Conservation (phyloP, 2,888 invertebrate genomes). For the Dynastes grantii region DNA sequence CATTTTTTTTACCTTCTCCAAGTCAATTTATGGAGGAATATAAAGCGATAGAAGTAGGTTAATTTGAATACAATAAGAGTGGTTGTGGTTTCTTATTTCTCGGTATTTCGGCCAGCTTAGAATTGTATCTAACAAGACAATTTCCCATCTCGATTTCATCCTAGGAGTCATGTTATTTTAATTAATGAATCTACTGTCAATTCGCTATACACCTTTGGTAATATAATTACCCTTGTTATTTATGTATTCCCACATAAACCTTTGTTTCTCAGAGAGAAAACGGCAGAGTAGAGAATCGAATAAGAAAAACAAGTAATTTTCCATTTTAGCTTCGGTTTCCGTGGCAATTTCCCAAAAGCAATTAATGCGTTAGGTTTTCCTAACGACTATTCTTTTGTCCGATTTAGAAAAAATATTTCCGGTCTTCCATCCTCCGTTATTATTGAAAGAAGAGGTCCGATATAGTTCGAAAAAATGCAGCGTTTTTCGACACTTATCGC, state of each 20-base stretch:
- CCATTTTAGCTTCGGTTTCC: slow-evolving; percentile 19
- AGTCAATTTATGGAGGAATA: too few species aligned
- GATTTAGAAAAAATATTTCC: slow-evolving; percentile 3
- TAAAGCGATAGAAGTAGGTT: too few species aligned
- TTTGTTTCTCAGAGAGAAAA: neutral
- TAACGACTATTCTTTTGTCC: slow-evolving; percentile 12
- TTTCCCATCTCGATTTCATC: too few species aligned
- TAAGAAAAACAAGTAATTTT: slow-evolving; percentile 39
- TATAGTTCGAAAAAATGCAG: slow-evolving; percentile 3
- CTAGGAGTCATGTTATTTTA: neutral
- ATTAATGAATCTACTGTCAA: neutral
- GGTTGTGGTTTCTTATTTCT: too few species aligned
- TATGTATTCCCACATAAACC: neutral
- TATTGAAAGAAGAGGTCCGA: neutral
- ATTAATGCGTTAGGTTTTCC: slow-evolving; percentile 21
- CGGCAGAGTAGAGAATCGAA: neutral
- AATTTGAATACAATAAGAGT: too few species aligned
- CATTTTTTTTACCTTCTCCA: too few species aligned
- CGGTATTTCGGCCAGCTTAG: too few species aligned
- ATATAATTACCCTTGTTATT: slow-evolving; percentile 6
- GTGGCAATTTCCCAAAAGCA: slow-evolving; percentile 23
- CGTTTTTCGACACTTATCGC: neutral
- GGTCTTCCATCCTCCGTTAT: neutral
- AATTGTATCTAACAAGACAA: too few species aligned
- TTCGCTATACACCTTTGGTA: neutral